Conservation (phyloP, 1,140 invertebrate species). For the Calycopis cecrops region DNA sequence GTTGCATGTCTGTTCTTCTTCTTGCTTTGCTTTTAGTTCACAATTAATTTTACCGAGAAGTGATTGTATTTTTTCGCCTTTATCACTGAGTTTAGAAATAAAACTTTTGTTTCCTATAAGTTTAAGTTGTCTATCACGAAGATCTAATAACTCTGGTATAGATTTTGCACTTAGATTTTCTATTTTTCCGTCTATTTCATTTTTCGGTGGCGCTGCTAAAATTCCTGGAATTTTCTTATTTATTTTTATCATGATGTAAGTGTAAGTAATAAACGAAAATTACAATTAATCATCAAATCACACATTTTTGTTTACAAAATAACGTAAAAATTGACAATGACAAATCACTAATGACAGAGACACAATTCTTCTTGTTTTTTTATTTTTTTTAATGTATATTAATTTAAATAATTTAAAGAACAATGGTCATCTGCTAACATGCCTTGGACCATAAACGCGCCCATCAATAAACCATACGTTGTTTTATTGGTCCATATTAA, state of each 20-base stretch:
- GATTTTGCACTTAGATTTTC: constrained; percentile 50
- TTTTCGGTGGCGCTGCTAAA: constrained; percentile 52
- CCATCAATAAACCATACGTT: too few species aligned
- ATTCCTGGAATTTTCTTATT: constrained; percentile 52
- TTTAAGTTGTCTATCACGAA: constrained; percentile 54
- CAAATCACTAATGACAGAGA: neutral
- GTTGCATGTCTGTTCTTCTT: constrained; percentile 76
- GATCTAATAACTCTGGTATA: constrained; percentile 45
- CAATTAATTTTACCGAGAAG: constrained; percentile 75
- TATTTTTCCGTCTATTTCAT: constrained; percentile 59
- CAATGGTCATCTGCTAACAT: too few species aligned
- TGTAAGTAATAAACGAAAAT: constrained; percentile 19
- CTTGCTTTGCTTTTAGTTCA: constrained; percentile 75
- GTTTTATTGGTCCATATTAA: too few species aligned
- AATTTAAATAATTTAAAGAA: too few species aligned
- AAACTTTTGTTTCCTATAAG: constrained; percentile 59
- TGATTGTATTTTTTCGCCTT: constrained; percentile 79
- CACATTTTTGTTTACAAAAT: neutral
- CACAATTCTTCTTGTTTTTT: too few species aligned
- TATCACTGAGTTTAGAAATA: constrained; percentile 78
- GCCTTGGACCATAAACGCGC: too few species aligned
- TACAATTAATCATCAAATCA: neutral
- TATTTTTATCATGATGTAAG: constrained; percentile 47
- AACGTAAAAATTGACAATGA: neutral
- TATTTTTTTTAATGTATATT: too few species aligned